Evolutionary conservation across 1,140 invertebrate genomes (phyloP), one percentile per base, ranked within the genome.

Genomic region (Philaenus spumarius): DNA sequence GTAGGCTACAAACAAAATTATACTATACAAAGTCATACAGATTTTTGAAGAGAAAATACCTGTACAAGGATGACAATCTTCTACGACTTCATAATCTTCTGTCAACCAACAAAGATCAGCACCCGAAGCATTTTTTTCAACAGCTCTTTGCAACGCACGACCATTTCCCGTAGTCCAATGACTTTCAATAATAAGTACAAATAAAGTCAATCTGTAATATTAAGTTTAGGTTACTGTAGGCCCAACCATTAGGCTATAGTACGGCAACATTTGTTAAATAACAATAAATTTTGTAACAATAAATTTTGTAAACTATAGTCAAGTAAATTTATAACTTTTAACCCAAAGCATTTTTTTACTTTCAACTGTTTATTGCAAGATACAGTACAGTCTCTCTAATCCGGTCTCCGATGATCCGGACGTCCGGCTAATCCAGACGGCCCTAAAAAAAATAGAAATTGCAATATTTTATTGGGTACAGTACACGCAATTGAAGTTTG

Each of bases 1-100:
- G n/a, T n/a, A n/a, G n/a, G n/a, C n/a, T n/a, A n/a, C n/a, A n/a
- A n/a, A n/a, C n/a, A n/a, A n/a, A n/a, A n/a, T n/a, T n/a, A n/a
- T n/a, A n/a, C n/a, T n/a, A n/a, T n/a, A n/a, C n/a, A n/a, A n/a
- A n/a, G n/a, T n/a, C n/a, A n/a, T n/a, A n/a, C n/a, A n/a, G n/a
- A n/a, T n/a, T n/a, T n/a, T n/a, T n/a, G n/a, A n/a, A n/a, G n/a
- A n/a, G n/a, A n/a, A n/a, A n/a, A n/a, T n/a, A 83, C 82, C 82
- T 67, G 84, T 82, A 70, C 90, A 93, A 9, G 85, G 86, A 75
- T 89, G 84, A 68, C 89, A 90, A 70, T 87, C 83, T 59, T 80
- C 80, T 15, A 88, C 73, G 24, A 90, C 73, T 52, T 81, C 77
- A 64, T 80, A 88, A 15, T 80, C 73, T 69, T 90, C 86, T 64